Conservation (phyloP, 2,888 invertebrate genomes). For the Dyspetes luteomarginatus region DNA sequence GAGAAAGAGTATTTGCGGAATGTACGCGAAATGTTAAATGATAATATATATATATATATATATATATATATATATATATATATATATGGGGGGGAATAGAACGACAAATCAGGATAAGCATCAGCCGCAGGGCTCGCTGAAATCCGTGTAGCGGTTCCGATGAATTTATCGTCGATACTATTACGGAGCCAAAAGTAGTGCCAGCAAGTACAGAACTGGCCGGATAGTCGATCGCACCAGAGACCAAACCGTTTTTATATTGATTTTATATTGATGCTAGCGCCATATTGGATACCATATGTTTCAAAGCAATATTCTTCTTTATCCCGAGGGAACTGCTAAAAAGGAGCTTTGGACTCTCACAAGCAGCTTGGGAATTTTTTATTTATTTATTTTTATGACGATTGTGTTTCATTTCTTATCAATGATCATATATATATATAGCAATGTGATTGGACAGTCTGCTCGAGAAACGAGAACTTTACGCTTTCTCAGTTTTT, state of each 20-base stretch:
- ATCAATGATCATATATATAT: constrained; percentile 23
- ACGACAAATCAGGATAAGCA: constrained; percentile 45
- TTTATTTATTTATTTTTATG: constrained; percentile 24
- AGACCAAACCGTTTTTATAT: constrained; percentile 34
- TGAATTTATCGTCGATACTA: constrained; percentile 38
- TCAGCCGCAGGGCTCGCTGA: constrained; percentile 27
- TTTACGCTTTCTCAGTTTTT: background rate
- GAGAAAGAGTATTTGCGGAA: background rate
- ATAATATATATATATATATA: too few relatives aligned
- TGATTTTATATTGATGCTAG: constrained; percentile 37
- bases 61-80: too few relatives aligned
- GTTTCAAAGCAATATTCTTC: constrained; percentile 36
- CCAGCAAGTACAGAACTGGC: background rate
- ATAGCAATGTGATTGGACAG: background rate
- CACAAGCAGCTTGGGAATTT: constrained; percentile 9
- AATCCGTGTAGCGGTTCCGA: constrained; percentile 19
- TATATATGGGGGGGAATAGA: background rate
- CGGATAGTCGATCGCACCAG: background rate
- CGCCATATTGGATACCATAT: constrained; percentile 5
- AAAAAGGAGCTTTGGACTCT: constrained; percentile 26
- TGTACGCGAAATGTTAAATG: constrained; percentile 12
- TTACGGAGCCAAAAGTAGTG: background rate
- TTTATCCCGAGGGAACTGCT: constrained; percentile 18
- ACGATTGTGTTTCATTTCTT: constrained; percentile 40
- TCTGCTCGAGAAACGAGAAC: background rate